A percentile compares a stretch with the other conserved stretches of the same genome.
phyloP scores from a whole-genome alignment of 2,888 invertebrate species.

The Scaptomyza tumidula region DNA sequence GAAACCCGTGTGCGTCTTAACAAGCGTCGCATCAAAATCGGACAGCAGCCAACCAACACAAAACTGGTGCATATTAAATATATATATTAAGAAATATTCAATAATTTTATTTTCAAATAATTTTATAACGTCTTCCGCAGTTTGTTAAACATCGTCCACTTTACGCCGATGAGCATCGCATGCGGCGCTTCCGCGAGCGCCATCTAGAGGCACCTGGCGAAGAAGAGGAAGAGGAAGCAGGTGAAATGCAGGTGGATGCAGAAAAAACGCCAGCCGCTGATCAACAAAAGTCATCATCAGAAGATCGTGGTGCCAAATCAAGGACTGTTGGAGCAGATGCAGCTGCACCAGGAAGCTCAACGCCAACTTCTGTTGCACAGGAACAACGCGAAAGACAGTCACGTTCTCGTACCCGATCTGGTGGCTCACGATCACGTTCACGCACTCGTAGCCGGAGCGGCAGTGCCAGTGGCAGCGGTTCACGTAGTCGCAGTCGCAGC shows the following conservation, averaged over 20 bases:
- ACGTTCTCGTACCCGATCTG: conserved; percentile 71
- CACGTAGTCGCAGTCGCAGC: conserved; percentile 61
- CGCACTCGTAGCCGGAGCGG: conserved; percentile 51
- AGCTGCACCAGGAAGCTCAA: conserved; percentile 16
- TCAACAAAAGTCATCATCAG: conserved; percentile 37
- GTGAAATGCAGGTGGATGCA: conserved; percentile 85
- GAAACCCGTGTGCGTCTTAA: conserved; percentile 97
- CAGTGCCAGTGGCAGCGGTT: conserved; percentile 57
- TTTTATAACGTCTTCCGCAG: conserved; percentile 26
- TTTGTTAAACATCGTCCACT: conserved; percentile 94
- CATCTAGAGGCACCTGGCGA: conserved; percentile 94
- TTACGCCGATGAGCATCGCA: conserved; percentile 92
- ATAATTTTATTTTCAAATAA: background rate
- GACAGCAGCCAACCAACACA: conserved; percentile 86
- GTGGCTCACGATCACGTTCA: conserved; percentile 58
- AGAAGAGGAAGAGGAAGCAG: conserved; percentile 89
- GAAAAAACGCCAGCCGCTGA: conserved; percentile 35
- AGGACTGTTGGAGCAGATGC: conserved; percentile 3
- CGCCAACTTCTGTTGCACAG: conserved; percentile 62
- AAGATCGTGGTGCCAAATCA: conserved; percentile 14
- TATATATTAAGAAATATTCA: background rate
- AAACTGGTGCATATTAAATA: conserved; percentile 86
- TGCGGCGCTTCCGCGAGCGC: conserved; percentile 93
- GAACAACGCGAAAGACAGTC: conserved; percentile 77
- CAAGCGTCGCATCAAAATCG: conserved; percentile 93